Evolutionary conservation across 2,888 invertebrate genomes (phyloP), one percentile per base, ranked within the genome.

Genomic region (Drosophila hamatofila): DNA sequence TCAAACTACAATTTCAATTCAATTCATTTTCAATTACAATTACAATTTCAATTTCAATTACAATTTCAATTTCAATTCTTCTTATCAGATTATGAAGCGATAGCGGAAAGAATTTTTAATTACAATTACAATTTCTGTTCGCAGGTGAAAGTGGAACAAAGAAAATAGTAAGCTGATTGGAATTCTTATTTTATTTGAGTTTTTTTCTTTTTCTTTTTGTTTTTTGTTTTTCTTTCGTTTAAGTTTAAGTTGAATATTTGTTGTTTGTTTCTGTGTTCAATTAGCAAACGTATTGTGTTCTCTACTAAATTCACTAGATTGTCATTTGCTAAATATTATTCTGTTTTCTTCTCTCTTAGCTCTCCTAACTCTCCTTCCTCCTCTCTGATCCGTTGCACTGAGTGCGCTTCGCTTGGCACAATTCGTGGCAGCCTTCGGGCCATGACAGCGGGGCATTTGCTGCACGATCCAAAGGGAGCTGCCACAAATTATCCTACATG

Each of bases 281-380:
- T 72, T 81, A 75, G 80, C 81, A 83, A 83, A 82, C 67, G 52
- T 54, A 69, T 70, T 69, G 70, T 71, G 59, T 73, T 71, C 55
- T 65, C 73, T 74, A 75, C 76, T 74, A 88, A 83, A 82, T 77
- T 72, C 56, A 71, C 78, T 86, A 82, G 90, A 90, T 91, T 91
- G 90, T 90, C 91, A 84, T 81, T 86, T 86, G 91, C 90, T 89
- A 78, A 81, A 63, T 69, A 78, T 70, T 69, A 70, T 54, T 75
- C 55, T 25, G 35, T 27, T 25, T n/a, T 11, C n/a, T 7, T 6
- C 37, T 7, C 48, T 18, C 11, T 12, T 18, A n/a, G 9, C n/a
- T 39, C 16, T n/a, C n/a, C n/a, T n/a, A n/a, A n/a, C n/a, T n/a
- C n/a, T n/a, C n/a, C n/a, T 8, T 3, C 1, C 35, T 23, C 23